phyloP scores from a whole-genome alignment of 2,888 invertebrate genomes.

The Malthinus seriepunctatus region DNA sequence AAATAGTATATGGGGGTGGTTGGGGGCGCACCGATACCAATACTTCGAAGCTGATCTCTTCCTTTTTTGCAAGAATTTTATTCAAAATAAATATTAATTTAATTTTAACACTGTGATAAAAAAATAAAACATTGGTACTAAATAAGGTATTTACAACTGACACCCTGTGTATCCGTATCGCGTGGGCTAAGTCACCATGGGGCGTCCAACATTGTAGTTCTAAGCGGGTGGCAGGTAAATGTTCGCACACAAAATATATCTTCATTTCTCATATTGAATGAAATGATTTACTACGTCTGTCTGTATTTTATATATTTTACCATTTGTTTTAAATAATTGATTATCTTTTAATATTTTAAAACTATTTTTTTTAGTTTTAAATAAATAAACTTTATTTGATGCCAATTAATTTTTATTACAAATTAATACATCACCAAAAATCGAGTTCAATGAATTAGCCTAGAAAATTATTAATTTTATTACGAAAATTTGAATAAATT shows the following conservation, averaged over 20 bases:
- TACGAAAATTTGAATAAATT: neutral
- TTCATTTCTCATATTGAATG: constrained; percentile 37
- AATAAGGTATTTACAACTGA: constrained; percentile 47
- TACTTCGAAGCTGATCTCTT: too few species aligned
- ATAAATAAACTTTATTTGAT: neutral
- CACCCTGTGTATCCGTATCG: constrained; percentile 44
- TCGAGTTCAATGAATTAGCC: too few species aligned
- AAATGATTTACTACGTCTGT: constrained; percentile 31
- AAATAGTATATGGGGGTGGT: too few species aligned
- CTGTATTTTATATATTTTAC: constrained; percentile 20
- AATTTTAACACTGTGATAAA: constrained; percentile 21
- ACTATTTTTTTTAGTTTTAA: neutral
- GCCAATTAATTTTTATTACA: constrained; percentile 1
- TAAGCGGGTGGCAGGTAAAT: constrained; percentile 45
- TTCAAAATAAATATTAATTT: neutral
- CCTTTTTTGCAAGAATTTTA: too few species aligned
- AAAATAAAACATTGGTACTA: constrained; percentile 26
- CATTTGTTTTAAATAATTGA: constrained; percentile 22
- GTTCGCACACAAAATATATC: constrained; percentile 45
- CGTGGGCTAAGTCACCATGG: constrained; percentile 44
- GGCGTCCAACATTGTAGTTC: constrained; percentile 35
- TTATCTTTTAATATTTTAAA: constrained; percentile 7
- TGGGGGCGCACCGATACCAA: too few species aligned
- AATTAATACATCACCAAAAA: neutral
- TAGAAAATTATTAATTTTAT: too few species aligned